Conservation (phyloP, 2,113 vertebrate species). For the Ciconia stormi region DNA sequence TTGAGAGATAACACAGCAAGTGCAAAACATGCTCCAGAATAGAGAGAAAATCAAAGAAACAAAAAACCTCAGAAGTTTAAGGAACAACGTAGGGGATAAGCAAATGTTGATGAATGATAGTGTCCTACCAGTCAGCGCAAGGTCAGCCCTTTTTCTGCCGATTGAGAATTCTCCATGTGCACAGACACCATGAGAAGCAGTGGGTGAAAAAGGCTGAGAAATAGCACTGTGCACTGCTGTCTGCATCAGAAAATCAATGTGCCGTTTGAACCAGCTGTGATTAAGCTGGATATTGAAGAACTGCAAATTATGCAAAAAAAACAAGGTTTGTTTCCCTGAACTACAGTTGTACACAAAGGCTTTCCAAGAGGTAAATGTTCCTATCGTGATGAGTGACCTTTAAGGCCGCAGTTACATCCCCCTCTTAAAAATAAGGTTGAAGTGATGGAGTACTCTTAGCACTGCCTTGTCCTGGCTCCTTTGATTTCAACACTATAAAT, state of each 20-base stretch:
- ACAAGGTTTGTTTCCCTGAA: not conserved
- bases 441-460: not conserved
- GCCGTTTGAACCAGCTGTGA: not conserved
- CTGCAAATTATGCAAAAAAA: not conserved
- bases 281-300: not conserved
- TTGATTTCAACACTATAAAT: not conserved
- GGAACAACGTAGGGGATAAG: not conserved
- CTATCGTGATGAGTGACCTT: not conserved
- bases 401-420: not conserved
- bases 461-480: not conserved
- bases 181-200: not conserved
- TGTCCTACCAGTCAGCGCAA: rapidly evolving
- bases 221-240: not conserved
- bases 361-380: not conserved
- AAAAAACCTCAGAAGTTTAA: not conserved
- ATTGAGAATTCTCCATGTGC: not conserved
- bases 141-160: not conserved
- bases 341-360: not conserved
- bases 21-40: not conserved
- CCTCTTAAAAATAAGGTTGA: not conserved
- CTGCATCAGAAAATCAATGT: not conserved
- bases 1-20: not conserved
- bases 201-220: not conserved
- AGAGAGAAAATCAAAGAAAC: not conserved
- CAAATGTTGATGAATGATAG: not conserved